Base-by-base conservation (phyloP, 2,797 vertebrate species). In the Microctenopoma steveboyesi region DNA sequence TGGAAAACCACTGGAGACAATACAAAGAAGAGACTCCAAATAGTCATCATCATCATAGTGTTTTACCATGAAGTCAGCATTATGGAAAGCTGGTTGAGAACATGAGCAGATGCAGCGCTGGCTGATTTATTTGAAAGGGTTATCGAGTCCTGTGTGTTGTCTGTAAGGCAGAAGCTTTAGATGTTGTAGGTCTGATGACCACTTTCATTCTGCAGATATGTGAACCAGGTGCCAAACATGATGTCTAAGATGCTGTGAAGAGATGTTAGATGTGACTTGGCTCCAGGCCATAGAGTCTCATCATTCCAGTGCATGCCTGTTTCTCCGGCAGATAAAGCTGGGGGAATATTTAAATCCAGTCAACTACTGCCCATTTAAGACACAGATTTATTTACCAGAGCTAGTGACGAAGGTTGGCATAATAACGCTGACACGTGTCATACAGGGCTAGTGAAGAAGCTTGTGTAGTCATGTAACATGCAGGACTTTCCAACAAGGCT, bases 191-290 rank as follows among this genome's bases (percentile, higher is more conserved):
- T 49, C 61, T 55, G 67, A 64, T 18, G 14, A 72, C 59, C 47
- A 45, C n/a, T 59, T 45, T 64, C 37, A 62, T 14, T 12, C 37
- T 42, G 56, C 54, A 61, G 64, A 78, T 69, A 37, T 7, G 47
- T 54, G 28, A 86, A 83, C 69, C 65, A 66, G 82, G 84, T 88
- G 88, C 87, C 89, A 89, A 86, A 91, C 78, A 69, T 47, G 72
- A 86, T 85, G 86, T 85, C 74, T 82, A 64, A 81, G 82, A 82
- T 79, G 72, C 76, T 70, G 78, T 81, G 78, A 78, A 60, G 65
- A 77, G 74, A 65, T 58, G 55, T 63, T 42, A 63, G 69, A 57
- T 69, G 49, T 35, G 73, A 74, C 67, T 55, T 46, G 53, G 65
- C 56, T 25, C 51, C 59, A 65, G 65, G 65, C 58, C 50, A 58